Conservation (phyloP, 2,888 invertebrate genomes). For the Ganaspis brasiliensis region DNA sequence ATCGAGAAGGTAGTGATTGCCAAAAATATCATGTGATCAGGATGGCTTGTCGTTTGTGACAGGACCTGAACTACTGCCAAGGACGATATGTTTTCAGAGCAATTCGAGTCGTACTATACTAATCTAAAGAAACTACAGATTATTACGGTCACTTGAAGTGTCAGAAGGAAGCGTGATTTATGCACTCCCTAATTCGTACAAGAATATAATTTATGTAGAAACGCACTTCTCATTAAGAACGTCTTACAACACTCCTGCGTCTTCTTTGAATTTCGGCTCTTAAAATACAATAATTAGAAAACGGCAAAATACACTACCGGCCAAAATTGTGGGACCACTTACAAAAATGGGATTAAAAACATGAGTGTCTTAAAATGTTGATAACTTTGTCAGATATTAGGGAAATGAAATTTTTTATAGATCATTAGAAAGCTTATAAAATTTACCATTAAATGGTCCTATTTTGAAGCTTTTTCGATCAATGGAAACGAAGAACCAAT, state of each 20-base stretch:
- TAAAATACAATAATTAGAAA: slow-evolving; percentile 9
- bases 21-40: slow-evolving; percentile 39
- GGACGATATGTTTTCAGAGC: slow-evolving; percentile 36
- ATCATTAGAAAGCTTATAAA: too few species aligned
- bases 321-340: too few species aligned
- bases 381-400: too few species aligned
- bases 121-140: slow-evolving; percentile 33
- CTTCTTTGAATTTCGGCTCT: background rate
- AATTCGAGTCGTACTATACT: slow-evolving; percentile 1
- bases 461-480: too few species aligned
- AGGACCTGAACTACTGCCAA: slow-evolving; percentile 36
- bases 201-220: slow-evolving; percentile 39
- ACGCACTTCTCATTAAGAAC: slow-evolving; percentile 20
- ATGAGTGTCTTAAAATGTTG: too few species aligned
- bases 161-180: slow-evolving; percentile 29
- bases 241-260: too few species aligned
- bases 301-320: too few species aligned
- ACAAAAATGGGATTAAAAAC: too few species aligned
- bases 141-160: slow-evolving; percentile 40
- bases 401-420: too few species aligned
- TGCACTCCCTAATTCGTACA: slow-evolving; percentile 37
- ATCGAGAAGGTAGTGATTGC: slow-evolving; percentile 19
- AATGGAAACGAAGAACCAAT: too few species aligned
- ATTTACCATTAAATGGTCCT: too few species aligned
- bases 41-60: slow-evolving; percentile 26